Evolutionary conservation across 2,888 invertebrate genomes (phyloP).

Genomic region (Hirtodrosophila alboralis): DNA sequence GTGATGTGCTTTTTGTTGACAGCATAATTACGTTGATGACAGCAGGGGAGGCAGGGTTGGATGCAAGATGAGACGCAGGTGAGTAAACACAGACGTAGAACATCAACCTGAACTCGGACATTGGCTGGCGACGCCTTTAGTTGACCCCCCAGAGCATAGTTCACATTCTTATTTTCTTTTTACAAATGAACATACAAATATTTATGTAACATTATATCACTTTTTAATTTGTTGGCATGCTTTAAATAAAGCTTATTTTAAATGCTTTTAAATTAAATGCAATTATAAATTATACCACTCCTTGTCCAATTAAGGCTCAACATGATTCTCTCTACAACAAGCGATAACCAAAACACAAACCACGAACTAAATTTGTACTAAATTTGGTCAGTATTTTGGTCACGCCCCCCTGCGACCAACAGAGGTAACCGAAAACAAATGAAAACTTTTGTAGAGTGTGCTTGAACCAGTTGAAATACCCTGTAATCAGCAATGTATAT

Average conservation of each 20-base stretch:
- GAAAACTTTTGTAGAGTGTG: background rate
- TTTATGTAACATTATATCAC: too few species aligned
- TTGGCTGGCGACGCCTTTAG: conserved; percentile 34
- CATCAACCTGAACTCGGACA: conserved; percentile 28
- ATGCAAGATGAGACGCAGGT: conserved; percentile 13
- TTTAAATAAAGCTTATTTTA: conserved; percentile 60
- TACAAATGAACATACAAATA: too few species aligned
- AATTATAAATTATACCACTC: too few species aligned
- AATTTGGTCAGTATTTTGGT: conserved; percentile 17
- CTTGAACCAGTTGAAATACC: too few species aligned
- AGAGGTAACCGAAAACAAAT: conserved; percentile 13
- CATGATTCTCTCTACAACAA: too few species aligned
- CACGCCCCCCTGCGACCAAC: conserved; percentile 20
- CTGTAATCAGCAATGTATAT: too few species aligned
- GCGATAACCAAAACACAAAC: conserved; percentile 13
- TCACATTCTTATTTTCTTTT: too few species aligned
- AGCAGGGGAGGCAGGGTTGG: too few species aligned
- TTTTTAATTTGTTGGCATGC: too few species aligned
- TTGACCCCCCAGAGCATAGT: conserved; percentile 55
- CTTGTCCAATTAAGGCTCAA: too few species aligned
- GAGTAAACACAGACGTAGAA: conserved; percentile 56
- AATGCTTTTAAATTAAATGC: too few species aligned
- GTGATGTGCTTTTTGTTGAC: conserved; percentile 68
- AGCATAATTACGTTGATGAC: conserved; percentile 76
- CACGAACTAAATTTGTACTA: conserved; percentile 7